Evolutionary conservation across 2,888 invertebrate species (phyloP), one percentile per base, ranked within the genome.

Genomic region (Galeopsomyia nigrocyanea): DNA sequence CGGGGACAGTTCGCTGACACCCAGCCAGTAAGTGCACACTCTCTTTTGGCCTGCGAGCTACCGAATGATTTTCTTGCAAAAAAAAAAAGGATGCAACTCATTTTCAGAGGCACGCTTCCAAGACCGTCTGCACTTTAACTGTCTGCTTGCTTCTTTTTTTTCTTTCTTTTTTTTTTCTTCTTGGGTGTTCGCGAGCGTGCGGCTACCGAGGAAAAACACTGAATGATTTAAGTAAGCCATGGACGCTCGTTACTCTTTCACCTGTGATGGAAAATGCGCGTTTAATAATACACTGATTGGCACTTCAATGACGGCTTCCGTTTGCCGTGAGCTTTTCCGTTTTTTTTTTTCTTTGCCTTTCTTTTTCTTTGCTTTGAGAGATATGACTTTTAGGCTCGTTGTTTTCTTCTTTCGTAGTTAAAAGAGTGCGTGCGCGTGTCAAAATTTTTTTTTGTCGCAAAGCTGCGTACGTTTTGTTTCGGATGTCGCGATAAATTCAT

Each of bases 1-100:
- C 80, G 75, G 69, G 71, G 78, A 21, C 70, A 74, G 75, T 68
- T 76, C 69, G 68, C 68, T 74, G 46, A 26, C 49, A 61, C 39
- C 63, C 51, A n/a, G 9, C 39, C 47, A 47, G 67, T 17, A 26
- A 19, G 47, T 26, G 46, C 19, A 39, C n/a, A 39, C 56, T 57
- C 64, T 47, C n/a, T n/a, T n/a, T 57, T 31, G 57, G 69, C 47
- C 49, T 62, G 39, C 26, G 16, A 10, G 16, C 58, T 31, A 39
- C 19, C 13, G 14, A 58, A n/a, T 56, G 56, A 39, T 39, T 39
- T 21, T 21, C 56, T 17, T 14, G 53, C 53, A 10, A 6, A 53
- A 53, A 53, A 17, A 10, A 56, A 56, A 56, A 22, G 56, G 14
- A 39, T 39, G 7, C 39, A 39, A 39, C 10, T 39, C 39, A 39